Evolutionary conservation across 2,797 vertebrate genomes (phyloP).

Genomic region (Phyllotis vaccarum): DNA sequence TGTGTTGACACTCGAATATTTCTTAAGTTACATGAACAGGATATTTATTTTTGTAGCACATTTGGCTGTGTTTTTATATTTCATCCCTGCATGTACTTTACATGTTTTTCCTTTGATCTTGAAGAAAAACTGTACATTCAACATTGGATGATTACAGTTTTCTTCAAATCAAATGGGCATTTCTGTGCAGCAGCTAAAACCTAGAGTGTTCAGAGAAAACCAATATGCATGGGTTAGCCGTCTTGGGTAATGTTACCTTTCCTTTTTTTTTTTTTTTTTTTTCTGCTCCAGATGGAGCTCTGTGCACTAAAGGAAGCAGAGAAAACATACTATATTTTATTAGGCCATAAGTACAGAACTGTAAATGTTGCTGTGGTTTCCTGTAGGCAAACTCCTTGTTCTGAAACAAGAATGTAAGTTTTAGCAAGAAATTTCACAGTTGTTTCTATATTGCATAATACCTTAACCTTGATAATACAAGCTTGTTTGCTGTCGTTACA

Average conservation of each 20-base stretch:
- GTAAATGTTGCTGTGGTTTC: constrained; percentile 9
- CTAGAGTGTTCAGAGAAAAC: background rate
- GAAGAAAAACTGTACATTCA: background rate
- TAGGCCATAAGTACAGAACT: background rate
- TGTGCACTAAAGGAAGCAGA: background rate
- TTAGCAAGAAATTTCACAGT: constrained; percentile 21
- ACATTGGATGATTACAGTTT: constrained; percentile 26
- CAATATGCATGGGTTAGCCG: background rate
- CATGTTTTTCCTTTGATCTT: background rate
- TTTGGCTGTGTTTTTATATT: constrained; percentile 27
- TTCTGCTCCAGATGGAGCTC: background rate
- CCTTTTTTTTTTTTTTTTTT: background rate
- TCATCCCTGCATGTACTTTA: background rate
- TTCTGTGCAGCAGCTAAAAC: background rate
- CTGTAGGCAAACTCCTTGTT: constrained; percentile 27
- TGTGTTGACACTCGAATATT: background rate
- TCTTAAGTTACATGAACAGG: background rate
- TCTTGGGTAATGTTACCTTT: background rate
- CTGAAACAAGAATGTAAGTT: constrained; percentile 22
- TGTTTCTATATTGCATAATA: background rate
- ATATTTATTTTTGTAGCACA: background rate
- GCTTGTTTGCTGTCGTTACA: background rate
- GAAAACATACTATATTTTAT: background rate
- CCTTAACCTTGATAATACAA: background rate
- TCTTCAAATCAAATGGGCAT: constrained; percentile 25